These are phyloP conservation scores for Nanger granti DNA, from an alignment of 2,113 vertebrate species.

Conservation along the genomic window DNA sequence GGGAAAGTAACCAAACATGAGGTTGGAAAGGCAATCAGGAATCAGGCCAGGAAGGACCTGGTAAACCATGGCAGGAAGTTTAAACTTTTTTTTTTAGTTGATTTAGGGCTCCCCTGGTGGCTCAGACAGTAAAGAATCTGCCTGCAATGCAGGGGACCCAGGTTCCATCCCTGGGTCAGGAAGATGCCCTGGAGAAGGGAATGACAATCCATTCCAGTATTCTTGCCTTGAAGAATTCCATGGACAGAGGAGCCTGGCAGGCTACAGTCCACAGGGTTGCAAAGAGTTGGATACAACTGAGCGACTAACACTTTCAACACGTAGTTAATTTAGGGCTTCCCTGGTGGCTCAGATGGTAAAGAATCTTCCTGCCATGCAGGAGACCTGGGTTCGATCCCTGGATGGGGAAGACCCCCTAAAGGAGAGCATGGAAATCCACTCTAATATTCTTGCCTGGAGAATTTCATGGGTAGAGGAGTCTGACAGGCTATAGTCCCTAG, in stretches of 20 bases:
- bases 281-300: background rate
- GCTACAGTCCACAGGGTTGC: background rate
- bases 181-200: background rate
- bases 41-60: background rate
- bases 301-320: background rate
- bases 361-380: background rate
- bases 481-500: background rate
- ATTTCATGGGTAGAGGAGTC: background rate
- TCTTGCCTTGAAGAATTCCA: background rate
- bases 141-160: background rate
- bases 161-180: background rate
- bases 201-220: background rate
- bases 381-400: background rate
- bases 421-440: background rate
- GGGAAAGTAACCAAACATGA: conserved; percentile 13
- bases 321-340: background rate
- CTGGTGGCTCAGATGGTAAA: background rate
- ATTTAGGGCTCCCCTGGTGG: background rate
- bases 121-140: background rate
- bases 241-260: background rate
- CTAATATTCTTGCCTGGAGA: background rate
- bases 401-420: background rate
- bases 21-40: background rate
- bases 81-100: background rate
- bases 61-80: background rate